Conservation (phyloP, 92 coral and sea anemone species). For the Ricordea florida region DNA sequence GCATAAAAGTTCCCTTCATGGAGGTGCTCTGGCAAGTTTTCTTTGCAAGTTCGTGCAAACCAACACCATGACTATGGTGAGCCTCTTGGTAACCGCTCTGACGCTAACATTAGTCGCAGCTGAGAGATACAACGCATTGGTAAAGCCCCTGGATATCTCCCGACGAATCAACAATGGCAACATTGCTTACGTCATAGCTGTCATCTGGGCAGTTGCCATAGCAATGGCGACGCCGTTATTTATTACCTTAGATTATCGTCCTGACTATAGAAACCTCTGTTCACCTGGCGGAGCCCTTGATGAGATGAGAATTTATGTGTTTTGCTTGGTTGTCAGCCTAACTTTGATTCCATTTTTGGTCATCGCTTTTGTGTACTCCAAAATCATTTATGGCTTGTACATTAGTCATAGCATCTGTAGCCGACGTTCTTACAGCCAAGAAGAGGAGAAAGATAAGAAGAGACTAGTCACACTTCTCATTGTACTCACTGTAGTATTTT, state of each 20-base stretch:
- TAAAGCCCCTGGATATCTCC: conserved; percentile 39
- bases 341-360: conserved; percentile 42
- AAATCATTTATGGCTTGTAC: conserved; percentile 48
- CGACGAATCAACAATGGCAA: conserved; percentile 36
- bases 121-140: conserved; percentile 63
- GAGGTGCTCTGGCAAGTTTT: conserved; percentile 7
- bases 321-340: conserved; percentile 7
- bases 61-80: conserved; percentile 54
- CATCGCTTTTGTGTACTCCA: conserved; percentile 44
- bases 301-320: conserved; percentile 5
- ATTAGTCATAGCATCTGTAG: conserved; percentile 47
- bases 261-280: conserved; percentile 2
- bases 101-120: conserved; percentile 51
- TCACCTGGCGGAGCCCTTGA: conserved; percentile 11
- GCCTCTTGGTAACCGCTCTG: conserved; percentile 48
- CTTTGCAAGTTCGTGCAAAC: conserved; percentile 52
- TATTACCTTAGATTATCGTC: conserved; percentile 15
- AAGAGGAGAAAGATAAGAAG: conserved; percentile 29
- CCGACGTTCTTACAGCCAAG: neutral
- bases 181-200: conserved; percentile 44
- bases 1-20: neutral
- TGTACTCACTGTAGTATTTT: conserved; percentile 39
- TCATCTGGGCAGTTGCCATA: conserved; percentile 48
- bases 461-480: conserved; percentile 47
- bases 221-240: conserved; percentile 52